Conservation (phyloP, 2,888 invertebrate genomes). For the Drosophila mimetica region DNA sequence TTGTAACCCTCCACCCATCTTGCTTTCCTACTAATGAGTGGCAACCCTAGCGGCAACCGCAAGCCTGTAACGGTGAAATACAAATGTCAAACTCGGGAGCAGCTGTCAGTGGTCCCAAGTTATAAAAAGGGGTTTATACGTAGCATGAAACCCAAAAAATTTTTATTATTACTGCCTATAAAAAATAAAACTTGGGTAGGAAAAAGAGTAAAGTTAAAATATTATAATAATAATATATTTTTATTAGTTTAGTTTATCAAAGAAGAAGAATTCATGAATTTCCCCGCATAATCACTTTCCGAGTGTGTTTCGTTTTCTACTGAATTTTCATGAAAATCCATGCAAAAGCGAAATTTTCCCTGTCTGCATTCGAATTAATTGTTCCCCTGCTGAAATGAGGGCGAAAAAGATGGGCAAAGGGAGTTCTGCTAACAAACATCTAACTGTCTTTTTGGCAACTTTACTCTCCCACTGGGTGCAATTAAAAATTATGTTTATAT, state of each 20-base stretch:
- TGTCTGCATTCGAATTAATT: constrained; percentile 29
- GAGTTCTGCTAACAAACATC: constrained; percentile 22
- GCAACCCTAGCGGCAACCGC: constrained; percentile 20
- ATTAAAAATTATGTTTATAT: constrained; percentile 73
- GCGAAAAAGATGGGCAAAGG: not conserved
- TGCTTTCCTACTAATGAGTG: constrained; percentile 20
- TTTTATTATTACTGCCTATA: too few relatives aligned
- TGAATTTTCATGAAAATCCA: constrained; percentile 21
- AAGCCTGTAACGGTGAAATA: constrained; percentile 31
- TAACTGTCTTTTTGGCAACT: constrained; percentile 40
- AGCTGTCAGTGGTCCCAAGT: constrained; percentile 17
- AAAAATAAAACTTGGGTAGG: too few relatives aligned
- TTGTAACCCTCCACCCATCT: constrained; percentile 8
- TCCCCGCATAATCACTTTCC: not conserved
- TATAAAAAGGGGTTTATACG: not conserved
- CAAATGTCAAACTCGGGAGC: constrained; percentile 29
- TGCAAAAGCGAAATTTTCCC: constrained; percentile 26
- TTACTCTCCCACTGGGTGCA: constrained; percentile 64
- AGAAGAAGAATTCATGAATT: not conserved
- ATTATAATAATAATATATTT: too few relatives aligned
- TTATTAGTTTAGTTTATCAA: too few relatives aligned
- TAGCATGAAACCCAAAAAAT: not conserved
- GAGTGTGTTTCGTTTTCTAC: not conserved
- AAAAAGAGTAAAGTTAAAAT: too few relatives aligned
- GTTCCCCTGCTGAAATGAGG: constrained; percentile 26